A percentile compares a stretch with the other conserved stretches of the same genome.
phyloP scores from a whole-genome alignment of 2,113 vertebrate genomes.

The Oreochromis tanganicae region DNA sequence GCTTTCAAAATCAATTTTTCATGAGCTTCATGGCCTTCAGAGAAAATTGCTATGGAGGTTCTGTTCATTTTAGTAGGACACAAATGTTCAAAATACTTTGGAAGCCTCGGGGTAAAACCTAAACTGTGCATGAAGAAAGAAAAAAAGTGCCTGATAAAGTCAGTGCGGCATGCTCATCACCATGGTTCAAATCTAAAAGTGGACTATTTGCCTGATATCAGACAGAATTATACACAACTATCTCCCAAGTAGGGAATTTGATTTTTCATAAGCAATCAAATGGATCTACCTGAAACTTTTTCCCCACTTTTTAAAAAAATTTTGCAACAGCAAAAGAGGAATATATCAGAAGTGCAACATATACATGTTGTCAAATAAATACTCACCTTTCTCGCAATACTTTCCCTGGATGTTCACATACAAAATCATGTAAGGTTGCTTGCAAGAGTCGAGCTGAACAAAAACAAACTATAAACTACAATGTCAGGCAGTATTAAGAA shows the following conservation, averaged over 20 bases:
- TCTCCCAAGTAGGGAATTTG: background rate
- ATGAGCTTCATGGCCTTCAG: slow-evolving; percentile 35
- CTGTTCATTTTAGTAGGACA: slow-evolving; percentile 38
- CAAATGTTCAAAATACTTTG: slow-evolving; percentile 34
- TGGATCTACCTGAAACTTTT: background rate
- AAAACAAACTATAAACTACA: background rate
- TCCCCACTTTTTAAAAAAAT: accelerated
- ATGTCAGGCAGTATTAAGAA: background rate
- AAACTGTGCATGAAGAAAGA: background rate
- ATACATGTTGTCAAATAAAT: background rate
- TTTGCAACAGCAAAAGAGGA: background rate
- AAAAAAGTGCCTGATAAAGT: background rate
- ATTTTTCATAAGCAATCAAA: background rate
- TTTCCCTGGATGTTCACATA: background rate
- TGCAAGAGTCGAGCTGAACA: background rate
- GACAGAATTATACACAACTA: background rate
- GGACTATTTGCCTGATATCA: background rate
- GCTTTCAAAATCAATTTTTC: slow-evolving; percentile 58
- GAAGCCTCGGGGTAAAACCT: background rate
- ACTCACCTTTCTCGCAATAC: background rate
- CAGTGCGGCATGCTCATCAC: background rate
- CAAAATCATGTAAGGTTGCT: background rate
- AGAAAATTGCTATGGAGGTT: slow-evolving; percentile 33
- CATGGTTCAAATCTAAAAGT: background rate
- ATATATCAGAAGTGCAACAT: background rate